Evolutionary conservation across 2,797 vertebrate species (phyloP).

Genomic region (Tokudaia muenninki): DNA sequence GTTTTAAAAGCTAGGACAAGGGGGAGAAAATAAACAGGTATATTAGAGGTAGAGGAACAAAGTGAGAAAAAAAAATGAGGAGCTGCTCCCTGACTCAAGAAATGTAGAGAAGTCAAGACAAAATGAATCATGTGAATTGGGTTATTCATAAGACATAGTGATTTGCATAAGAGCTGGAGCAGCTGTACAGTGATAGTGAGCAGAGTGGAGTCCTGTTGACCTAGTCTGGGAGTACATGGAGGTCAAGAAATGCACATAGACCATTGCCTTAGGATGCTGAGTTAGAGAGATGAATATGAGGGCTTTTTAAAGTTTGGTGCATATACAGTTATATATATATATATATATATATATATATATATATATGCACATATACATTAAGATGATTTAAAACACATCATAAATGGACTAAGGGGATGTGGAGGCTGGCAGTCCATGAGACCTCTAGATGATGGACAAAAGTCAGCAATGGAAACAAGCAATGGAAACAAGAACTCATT

Average conservation of each 20-base stretch:
- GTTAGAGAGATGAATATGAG: background rate
- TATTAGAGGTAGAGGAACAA: background rate
- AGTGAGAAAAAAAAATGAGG: background rate
- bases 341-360: too few species aligned
- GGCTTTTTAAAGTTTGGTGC: background rate
- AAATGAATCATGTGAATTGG: background rate
- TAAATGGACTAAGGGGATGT: background rate
- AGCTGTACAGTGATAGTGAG: background rate
- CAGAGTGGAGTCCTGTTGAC: background rate
- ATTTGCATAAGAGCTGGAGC: background rate
- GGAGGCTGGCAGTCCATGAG: background rate
- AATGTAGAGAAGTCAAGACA: background rate
- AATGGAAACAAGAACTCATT: conserved; percentile 7
- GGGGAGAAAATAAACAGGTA: conserved; percentile 6
- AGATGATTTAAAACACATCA: background rate
- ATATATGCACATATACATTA: too few species aligned
- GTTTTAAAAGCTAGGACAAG: background rate
- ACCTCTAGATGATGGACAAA: background rate
- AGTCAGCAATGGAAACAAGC: conserved; percentile 15
- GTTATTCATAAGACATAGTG: background rate
- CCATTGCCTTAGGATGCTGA: background rate
- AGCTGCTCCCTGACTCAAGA: background rate
- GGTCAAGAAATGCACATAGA: background rate
- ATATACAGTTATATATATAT: background rate
- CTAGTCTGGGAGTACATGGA: background rate